Base-by-base conservation (phyloP, 2,888 invertebrate genomes). In the Eupithecia subfuscata region DNA sequence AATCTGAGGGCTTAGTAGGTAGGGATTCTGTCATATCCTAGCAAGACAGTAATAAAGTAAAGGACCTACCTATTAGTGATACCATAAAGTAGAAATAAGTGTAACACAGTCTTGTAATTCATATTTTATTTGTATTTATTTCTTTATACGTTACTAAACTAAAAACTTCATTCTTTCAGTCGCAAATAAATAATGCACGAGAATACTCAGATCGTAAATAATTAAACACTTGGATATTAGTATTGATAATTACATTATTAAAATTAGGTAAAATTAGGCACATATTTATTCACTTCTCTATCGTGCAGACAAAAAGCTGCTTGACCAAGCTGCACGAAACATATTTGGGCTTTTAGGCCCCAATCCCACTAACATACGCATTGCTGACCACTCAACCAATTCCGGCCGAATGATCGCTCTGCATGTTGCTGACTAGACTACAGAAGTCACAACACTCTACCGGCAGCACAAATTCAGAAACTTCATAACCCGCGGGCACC, bases 361-460 rank as follows among this genome's bases (percentile, higher is more conserved):
- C 18, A 37, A 40, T 18, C 40, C 37, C 40, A 67, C 18, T 14
- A 11, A 25, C 25, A 22, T 25, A 43, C 40, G 40, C 43, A 22
- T 16, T 22, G 68, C 68, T 8, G n/a, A 43, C 16, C 40, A 67
- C 22, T 25, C 68, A 22, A n/a, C 40, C 37, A 40, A 2, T 34
- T 40, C 22, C 45, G 40, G 8, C 25, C 12, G 16, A 43, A 37
- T 40, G 56, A 14, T 22, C 16, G 70, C 71, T 71, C 43, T 18
- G 78, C 78, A 69, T 81, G 82, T 86, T 84, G 86, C 82, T 88
- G 91, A 91, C 91, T 91, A 91, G 90, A 89, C 81, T 81, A 70
- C 70, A 68, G 5, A 80, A 85, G 85, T 85, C 84, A 84, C 84
- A 84, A 83, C 84, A 87, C 48, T 74, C 40, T 56, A 85, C 82